These are phyloP conservation scores for Oncopeltus fasciatus DNA, from an alignment of 1,140 invertebrate genomes.

Conservation along the genomic window DNA sequence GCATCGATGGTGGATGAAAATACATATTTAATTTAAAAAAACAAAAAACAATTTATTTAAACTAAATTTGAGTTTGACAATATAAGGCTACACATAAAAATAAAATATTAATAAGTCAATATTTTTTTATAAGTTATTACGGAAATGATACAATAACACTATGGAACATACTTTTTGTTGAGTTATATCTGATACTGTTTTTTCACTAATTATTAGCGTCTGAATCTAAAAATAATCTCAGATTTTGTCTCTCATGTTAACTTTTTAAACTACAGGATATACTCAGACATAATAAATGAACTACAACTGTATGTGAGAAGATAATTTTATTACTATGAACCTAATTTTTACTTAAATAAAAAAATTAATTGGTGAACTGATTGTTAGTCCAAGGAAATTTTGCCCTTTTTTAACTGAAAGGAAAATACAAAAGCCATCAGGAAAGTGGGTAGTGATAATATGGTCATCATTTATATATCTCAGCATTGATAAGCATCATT, in stretches of 20 bases:
- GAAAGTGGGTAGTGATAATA: conserved; percentile 9
- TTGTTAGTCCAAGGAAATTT: background rate
- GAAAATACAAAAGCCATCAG: background rate
- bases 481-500: background rate
- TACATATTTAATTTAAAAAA: background rate
- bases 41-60: background rate
- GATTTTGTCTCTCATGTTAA: background rate
- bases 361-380: background rate
- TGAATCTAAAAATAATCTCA: too few species aligned
- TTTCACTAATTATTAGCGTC: too few species aligned
- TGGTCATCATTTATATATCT: background rate
- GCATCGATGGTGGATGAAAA: background rate
- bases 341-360: background rate
- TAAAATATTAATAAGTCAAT: too few species aligned
- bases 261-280: background rate
- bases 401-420: background rate
- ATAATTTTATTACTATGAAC: background rate
- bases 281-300: background rate
- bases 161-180: too few species aligned
- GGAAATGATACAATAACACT: too few species aligned
- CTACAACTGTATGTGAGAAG: background rate
- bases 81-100: too few species aligned
- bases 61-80: too few species aligned
- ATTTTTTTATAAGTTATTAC: too few species aligned
- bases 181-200: too few species aligned